phyloP scores from a whole-genome alignment of 23 tunicate species.

The Ascidia mentula region DNA sequence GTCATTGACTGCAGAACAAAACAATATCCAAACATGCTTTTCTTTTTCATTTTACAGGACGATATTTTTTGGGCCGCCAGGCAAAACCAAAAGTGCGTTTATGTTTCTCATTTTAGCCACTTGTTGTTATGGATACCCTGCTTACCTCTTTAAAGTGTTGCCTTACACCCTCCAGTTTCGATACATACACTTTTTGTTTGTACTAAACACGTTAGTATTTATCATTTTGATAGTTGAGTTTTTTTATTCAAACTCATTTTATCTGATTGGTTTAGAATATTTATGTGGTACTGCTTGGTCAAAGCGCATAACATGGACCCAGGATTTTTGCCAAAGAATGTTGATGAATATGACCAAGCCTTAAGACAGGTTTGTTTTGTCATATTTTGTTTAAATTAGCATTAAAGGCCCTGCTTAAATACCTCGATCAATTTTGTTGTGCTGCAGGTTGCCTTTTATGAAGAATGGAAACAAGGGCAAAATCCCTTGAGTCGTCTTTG shows the following conservation, averaged over 20 bases:
- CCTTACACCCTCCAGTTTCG: constrained; percentile 76
- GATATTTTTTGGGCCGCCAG: constrained; percentile 97
- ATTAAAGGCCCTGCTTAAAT: not conserved
- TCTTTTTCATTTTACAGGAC: too few relatives aligned
- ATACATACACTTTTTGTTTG: constrained; percentile 61
- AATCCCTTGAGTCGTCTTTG: constrained; percentile 89
- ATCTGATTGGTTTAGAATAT: constrained; percentile 19
- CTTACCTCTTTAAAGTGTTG: constrained; percentile 80
- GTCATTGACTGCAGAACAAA: not conserved
- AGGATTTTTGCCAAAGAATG: constrained; percentile 91
- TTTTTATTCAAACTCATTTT: not conserved
- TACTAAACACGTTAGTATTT: constrained; percentile 73
- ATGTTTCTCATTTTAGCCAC: constrained; percentile 61
- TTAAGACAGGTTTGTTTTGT: constrained; percentile 57
- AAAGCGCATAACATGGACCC: constrained; percentile 93
- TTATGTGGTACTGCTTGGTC: constrained; percentile 77
- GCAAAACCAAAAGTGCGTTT: constrained; percentile 81
- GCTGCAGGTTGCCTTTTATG: constrained; percentile 80
- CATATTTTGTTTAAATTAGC: not conserved
- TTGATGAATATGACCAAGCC: constrained; percentile 91
- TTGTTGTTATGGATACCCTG: constrained; percentile 86
- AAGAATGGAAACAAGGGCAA: constrained; percentile 92
- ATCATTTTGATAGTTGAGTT: not conserved
- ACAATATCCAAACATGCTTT: too few relatives aligned
- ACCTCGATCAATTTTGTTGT: not conserved